Conservation (phyloP, 2,797 vertebrate genomes). For the Hydrocynus forskahlii region DNA sequence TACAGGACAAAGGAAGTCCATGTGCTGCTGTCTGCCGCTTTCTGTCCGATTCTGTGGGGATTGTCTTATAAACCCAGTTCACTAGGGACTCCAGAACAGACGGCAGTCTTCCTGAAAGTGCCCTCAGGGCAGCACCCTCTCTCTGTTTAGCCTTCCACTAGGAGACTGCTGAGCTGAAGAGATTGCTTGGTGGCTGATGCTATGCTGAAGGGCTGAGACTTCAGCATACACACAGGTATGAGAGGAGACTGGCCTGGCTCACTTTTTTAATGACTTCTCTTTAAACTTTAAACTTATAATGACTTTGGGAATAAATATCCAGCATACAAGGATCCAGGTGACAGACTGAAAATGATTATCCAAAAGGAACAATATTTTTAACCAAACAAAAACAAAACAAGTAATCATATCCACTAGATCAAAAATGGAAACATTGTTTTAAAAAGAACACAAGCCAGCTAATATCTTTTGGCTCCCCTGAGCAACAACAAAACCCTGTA, state of each 20-base stretch:
- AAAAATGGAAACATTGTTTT: conserved; percentile 15
- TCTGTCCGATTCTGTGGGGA: background rate
- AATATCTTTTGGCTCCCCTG: conserved; percentile 11
- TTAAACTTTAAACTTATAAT: background rate
- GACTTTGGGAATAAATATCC: background rate
- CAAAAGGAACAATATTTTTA: background rate
- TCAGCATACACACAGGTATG: background rate
- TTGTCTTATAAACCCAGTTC: background rate
- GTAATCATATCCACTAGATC: background rate
- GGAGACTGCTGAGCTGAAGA: background rate
- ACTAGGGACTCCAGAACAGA: background rate
- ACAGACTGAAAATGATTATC: background rate
- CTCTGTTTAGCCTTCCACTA: background rate
- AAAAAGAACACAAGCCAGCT: conserved; percentile 8
- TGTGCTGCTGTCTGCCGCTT: background rate
- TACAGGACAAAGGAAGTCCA: background rate
- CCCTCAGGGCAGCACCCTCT: background rate
- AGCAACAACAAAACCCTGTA: conserved; percentile 13
- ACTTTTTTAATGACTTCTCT: conserved; percentile 5
- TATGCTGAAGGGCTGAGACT: background rate
- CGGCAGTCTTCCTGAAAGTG: background rate
- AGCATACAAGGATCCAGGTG: conserved; percentile 2
- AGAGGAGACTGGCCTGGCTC: background rate
- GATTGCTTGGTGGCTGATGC: background rate
- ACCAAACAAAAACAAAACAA: background rate